These are phyloP conservation scores for Dorcus hopei DNA, from an alignment of 2,888 invertebrate genomes.

Conservation along the genomic window DNA sequence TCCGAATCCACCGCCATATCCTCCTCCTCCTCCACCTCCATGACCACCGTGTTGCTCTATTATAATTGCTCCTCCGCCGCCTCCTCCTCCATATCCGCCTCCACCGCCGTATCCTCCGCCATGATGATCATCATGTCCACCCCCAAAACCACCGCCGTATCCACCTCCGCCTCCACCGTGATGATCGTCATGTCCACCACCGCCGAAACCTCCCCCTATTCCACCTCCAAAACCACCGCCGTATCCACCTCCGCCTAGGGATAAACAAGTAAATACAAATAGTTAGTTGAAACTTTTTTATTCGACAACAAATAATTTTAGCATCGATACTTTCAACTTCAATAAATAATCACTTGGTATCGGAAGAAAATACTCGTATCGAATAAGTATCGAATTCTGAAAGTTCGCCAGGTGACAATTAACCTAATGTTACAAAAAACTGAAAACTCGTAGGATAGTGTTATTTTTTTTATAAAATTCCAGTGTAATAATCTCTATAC, in stretches of 20 bases:
- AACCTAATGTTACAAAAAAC: too few species aligned
- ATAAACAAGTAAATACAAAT: too few species aligned
- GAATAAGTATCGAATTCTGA: too few species aligned
- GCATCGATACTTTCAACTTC: too few species aligned
- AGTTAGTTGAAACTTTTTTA: too few species aligned
- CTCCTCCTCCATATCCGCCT: conserved; percentile 40
- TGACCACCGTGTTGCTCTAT: conserved; percentile 8
- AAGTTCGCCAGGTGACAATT: too few species aligned
- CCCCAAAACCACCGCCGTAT: conserved; percentile 18
- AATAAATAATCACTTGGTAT: too few species aligned
- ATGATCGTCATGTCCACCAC: conserved; percentile 22
- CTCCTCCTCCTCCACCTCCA: conserved; percentile 11
- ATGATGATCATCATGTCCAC: conserved; percentile 17
- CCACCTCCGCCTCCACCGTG: conserved; percentile 21
- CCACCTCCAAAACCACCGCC: conserved; percentile 45
- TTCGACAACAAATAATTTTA: too few species aligned
- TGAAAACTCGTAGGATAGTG: too few species aligned
- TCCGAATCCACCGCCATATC: conserved; percentile 43
- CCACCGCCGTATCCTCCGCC: conserved; percentile 38
- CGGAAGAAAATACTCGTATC: too few species aligned
- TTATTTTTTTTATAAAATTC: too few species aligned
- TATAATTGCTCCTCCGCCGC: conserved; percentile 27
- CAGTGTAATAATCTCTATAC: too few species aligned
- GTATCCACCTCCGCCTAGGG: conserved; percentile 14
- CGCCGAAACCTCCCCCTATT: conserved; percentile 31